Evolutionary conservation across 1,140 invertebrate genomes (phyloP).

Genomic region (Halesus radiatus): DNA sequence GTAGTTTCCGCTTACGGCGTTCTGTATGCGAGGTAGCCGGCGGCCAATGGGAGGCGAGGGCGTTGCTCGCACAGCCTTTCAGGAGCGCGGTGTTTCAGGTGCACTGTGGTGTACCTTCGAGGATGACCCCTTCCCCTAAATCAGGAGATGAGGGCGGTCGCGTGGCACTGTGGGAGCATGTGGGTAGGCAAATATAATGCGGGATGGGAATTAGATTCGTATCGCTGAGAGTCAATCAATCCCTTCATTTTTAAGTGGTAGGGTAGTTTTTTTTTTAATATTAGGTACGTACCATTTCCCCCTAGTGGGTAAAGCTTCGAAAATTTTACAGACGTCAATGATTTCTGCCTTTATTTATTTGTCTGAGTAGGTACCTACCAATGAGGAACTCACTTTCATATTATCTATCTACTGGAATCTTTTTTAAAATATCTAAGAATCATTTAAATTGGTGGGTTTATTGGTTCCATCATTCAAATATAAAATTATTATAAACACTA

Average conservation of each 20-base stretch:
- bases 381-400: no score
- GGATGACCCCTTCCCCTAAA: constrained; percentile 2
- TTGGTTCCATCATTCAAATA: no score
- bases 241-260: not conserved
- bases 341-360: no score
- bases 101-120: constrained; percentile 39
- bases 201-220: constrained; percentile 62
- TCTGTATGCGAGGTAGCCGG: constrained; percentile 21
- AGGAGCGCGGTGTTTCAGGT: not conserved
- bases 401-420: no score
- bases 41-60: constrained; percentile 60
- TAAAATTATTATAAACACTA: no score
- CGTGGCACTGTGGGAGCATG: constrained; percentile 58
- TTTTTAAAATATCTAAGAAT: no score
- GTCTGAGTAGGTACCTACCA: no score
- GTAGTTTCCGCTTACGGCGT: constrained; percentile 46
- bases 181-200: constrained; percentile 54
- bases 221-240: not conserved
- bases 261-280: no score
- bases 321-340: no score
- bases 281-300: no score
- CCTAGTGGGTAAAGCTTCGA: no score
- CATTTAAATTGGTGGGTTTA: no score
- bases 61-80: constrained; percentile 33
- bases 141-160: constrained; percentile 46